Conservation (phyloP, 2,113 vertebrate species). For the Lagopus leucura region DNA sequence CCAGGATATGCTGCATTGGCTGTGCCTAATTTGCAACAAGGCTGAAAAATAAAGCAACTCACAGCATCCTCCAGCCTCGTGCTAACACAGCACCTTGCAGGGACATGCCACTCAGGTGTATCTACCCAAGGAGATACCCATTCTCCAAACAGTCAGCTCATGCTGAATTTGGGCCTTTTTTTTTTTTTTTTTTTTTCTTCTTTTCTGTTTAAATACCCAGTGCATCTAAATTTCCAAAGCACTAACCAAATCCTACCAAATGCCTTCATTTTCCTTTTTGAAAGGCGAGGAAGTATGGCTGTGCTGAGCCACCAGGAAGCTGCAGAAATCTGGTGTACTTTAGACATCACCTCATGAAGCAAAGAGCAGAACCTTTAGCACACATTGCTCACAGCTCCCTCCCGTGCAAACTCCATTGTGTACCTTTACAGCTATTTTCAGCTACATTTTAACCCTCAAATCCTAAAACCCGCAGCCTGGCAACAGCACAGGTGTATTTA, state of each 20-base stretch:
- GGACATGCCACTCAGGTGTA: accelerated
- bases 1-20: not conserved
- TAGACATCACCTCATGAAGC: not conserved
- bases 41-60: constrained; percentile 52
- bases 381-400: not conserved
- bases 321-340: not conserved
- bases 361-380: not conserved
- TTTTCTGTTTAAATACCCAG: not conserved
- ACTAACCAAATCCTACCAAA: not conserved
- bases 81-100: not conserved
- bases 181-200: not conserved
- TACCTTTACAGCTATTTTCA: not conserved
- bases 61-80: not conserved
- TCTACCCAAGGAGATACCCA: not conserved
- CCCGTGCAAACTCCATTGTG: not conserved
- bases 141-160: not conserved
- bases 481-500: not conserved
- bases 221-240: not conserved
- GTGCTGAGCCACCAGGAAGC: not conserved
- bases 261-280: not conserved
- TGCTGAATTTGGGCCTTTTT: not conserved
- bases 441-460: not conserved
- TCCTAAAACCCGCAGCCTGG: not conserved
- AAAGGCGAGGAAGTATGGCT: not conserved
- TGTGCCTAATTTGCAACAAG: not conserved